A percentile compares a stretch with the other conserved stretches of the same genome.
Evolutionary conservation across 2,113 vertebrate species (phyloP).

Genomic region (Dendropsophus ebraccatus): DNA sequence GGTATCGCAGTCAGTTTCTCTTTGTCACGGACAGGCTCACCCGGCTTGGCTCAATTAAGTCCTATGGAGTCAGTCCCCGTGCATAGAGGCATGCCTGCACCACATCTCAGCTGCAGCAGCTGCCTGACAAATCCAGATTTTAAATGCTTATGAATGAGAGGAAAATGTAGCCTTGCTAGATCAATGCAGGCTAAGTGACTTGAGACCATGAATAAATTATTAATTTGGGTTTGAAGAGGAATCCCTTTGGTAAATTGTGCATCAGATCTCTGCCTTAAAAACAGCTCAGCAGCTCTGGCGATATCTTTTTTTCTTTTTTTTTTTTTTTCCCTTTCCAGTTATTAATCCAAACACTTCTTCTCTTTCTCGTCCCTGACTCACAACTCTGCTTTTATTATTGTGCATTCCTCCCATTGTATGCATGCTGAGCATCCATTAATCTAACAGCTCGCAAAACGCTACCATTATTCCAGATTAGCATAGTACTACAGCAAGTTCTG

Average conservation of each 20-base stretch:
- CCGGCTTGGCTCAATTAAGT: neutral
- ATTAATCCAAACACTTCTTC: constrained; percentile 59
- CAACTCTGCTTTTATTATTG: constrained; percentile 36
- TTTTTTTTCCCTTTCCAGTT: constrained; percentile 50
- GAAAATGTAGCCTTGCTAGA: constrained; percentile 66
- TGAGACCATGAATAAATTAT: constrained; percentile 67
- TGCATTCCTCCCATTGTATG: neutral
- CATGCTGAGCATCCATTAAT: constrained; percentile 34
- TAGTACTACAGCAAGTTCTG: constrained; percentile 29
- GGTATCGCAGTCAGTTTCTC: constrained; percentile 22
- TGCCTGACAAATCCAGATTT: constrained; percentile 52
- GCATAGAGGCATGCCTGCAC: constrained; percentile 54
- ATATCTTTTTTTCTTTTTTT: neutral
- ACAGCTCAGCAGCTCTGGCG: constrained; percentile 47
- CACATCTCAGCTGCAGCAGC: constrained; percentile 62
- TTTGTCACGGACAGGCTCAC: neutral
- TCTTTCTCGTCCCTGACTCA: constrained; percentile 29
- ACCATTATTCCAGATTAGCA: constrained; percentile 34
- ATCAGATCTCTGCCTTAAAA: constrained; percentile 56
- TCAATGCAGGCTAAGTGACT: constrained; percentile 66
- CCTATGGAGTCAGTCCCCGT: neutral
- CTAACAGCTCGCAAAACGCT: constrained; percentile 21
- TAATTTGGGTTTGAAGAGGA: constrained; percentile 63
- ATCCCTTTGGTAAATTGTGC: constrained; percentile 61
- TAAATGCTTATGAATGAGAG: constrained; percentile 58